Base-by-base conservation (phyloP, 2,113 vertebrate species). In the Agapornis roseicollis region DNA sequence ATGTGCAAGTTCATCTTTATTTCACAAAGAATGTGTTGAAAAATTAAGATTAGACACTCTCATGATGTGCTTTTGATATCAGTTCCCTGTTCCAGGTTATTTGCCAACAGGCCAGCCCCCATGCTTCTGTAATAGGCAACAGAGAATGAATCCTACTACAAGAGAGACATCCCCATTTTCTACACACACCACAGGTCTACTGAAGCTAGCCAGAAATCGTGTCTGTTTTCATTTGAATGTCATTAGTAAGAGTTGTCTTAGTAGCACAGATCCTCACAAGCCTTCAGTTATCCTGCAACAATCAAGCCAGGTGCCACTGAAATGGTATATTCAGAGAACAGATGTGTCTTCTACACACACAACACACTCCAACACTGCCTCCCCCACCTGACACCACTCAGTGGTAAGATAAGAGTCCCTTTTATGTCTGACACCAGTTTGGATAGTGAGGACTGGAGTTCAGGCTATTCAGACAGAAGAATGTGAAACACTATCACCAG, bases 321-420 rank as follows among this genome's bases (percentile, higher is more conserved):
- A 74, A 47, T 16, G 2, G 5, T 50, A 25, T 24, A 19, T 56
- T 20, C 28, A 46, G 31, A 69, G 25, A 16, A 87, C 24, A 76
- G 15, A 23, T 10, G 3, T 25, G n/a, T 52, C 29, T 80, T 35
- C 41, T 31, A 44, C n/a, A 46, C 9, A 11, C 35, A 25, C 2
- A 10, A 10, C 17, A 22, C 3, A 16, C 6, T 16, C 2, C 3
- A 3, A 16, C 55, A 22, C 9, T 9, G 5, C 2, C 3, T 10
- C 3, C 11, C 27, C 28, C 1, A 9, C 5, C 2, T 11, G 10
- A 14, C 17, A 37, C 1, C 7, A 1, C 6, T 14, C 19, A 13
- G 4, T 1, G 35, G 11, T 28, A 82, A 82, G 11, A 18, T 11
- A 74, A 64, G 11, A 53, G 6, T 55, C 5, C 13, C 19, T 60